Conservation (phyloP, 2,888 invertebrate species). For the Drosophila ezoana region DNA sequence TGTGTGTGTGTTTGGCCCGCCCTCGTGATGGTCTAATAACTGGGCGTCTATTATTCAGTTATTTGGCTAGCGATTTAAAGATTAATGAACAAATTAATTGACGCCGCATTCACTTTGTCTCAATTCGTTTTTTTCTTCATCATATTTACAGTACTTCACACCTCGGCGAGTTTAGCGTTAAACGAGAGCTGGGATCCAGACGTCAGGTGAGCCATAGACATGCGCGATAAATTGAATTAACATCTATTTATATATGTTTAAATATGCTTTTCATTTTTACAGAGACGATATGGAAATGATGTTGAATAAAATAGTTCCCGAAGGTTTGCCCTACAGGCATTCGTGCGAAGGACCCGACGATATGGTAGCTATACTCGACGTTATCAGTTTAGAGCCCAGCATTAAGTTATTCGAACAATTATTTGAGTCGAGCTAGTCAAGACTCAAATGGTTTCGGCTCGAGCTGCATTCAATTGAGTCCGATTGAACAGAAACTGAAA, state of each 20-base stretch:
- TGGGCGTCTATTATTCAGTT: constrained; percentile 5
- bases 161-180: constrained; percentile 98
- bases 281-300: constrained; percentile 99
- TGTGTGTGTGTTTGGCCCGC: constrained; percentile 2
- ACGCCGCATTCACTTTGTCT: constrained; percentile 47
- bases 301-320: constrained; percentile 99
- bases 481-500: too few relatives aligned
- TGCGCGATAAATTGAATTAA: neutral
- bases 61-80: constrained; percentile 14
- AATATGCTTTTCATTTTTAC: constrained; percentile 1
- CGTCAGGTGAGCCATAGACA: constrained; percentile 87
- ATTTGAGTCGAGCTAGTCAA: too few relatives aligned
- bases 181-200: constrained; percentile 99
- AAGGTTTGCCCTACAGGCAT: constrained; percentile 97
- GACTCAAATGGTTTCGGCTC: too few relatives aligned
- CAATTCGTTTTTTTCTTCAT: constrained; percentile 27
- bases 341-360: constrained; percentile 99
- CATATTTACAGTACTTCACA: constrained; percentile 93
- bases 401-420: too few relatives aligned
- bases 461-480: too few relatives aligned
- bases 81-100: constrained; percentile 54
- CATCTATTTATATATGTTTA: neutral
- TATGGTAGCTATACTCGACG: constrained; percentile 89
- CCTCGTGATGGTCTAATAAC: constrained; percentile 54
- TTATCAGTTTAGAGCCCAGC: too few relatives aligned